Base-by-base conservation (phyloP, 2,888 invertebrate species). In the Acanthosepion lycidas region DNA sequence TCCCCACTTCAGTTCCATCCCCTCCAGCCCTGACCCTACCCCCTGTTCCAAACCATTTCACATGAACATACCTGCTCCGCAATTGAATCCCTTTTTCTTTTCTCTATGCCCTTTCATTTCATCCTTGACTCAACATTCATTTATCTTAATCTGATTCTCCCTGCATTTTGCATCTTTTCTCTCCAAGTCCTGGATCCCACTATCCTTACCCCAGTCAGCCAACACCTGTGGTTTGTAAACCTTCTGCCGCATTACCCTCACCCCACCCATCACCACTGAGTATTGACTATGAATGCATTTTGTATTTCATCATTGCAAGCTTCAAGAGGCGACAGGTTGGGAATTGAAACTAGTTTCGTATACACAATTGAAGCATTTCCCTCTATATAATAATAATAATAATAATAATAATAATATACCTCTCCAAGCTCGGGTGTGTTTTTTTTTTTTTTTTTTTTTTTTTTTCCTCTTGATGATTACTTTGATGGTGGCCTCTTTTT, bases 31-130 rank as follows among this genome's bases (percentile, higher is more conserved):
- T 55, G 20, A 4, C 48, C 48, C 49, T 6, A 12, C 94, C 26
- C 49, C 64, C 42, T 78, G 42, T 64, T 94, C 94, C 94, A 94
- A 26, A 91, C 92, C 91, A 55, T 94, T 48, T 92, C 59, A 55
- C 92, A 92, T 28, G 42, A 42, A 28, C 28, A 78, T 18, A 33
- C 33, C n/a, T 23, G 6, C 59, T 59, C 59, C 23, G 20, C 59
- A 59, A 59, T 26, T 23, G 23, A 59, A n/a, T 15, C 9, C 33
- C 78, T 12, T 15, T 12, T n/a, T n/a, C 2, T 78, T n/a, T 64
- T 78, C 33, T n/a, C 78, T 78, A 12, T 12, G n/a, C n/a, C 78
- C 33, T 78, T 78, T 33, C 78, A 78, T 78, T n/a, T n/a, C 78
- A 78, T 78, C 12, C n/a, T 33, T 78, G 78, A 78, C n/a, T 78